Percentiles rank a stretch among this genome's conserved stretches.
Evolutionary conservation across 1,140 invertebrate genomes (phyloP).

Genomic region (Oedothorax gibbosus): DNA sequence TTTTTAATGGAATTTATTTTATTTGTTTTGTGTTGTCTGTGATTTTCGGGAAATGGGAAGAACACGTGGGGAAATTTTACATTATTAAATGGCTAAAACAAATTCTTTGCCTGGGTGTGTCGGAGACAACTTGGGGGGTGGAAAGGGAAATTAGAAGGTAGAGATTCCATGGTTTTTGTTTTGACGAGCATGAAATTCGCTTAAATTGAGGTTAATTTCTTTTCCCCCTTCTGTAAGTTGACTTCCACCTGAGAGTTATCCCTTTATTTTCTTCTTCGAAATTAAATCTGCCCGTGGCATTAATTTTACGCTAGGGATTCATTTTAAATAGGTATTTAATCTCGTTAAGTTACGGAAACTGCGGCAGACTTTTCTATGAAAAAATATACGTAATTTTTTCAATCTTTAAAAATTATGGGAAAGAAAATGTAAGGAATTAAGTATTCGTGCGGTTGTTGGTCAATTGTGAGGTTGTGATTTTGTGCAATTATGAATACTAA

Average conservation of each 20-base stretch:
- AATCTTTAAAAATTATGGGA: too few relatives aligned
- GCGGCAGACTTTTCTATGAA: not conserved
- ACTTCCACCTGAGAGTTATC: not conserved
- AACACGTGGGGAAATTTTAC: not conserved
- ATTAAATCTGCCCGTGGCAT: constrained; percentile 41
- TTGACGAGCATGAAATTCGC: constrained; percentile 53
- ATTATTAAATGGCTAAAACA: not conserved
- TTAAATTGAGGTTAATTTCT: constrained; percentile 44
- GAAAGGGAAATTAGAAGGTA: constrained; percentile 27
- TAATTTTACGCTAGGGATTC: constrained; percentile 43
- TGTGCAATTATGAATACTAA: too few relatives aligned
- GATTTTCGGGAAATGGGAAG: constrained; percentile 4
- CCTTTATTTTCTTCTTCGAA: constrained; percentile 15
- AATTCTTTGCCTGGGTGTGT: not conserved
- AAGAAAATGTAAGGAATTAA: too few relatives aligned
- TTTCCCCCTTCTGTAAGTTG: constrained; percentile 1
- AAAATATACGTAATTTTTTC: too few relatives aligned
- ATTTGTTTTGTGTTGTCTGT: constrained; percentile 2
- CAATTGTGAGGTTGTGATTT: too few relatives aligned
- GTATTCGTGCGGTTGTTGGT: too few relatives aligned
- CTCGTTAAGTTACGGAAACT: constrained; percentile 33
- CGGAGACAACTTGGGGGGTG: not conserved
- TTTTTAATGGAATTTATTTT: constrained; percentile 39
- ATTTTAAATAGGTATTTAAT: constrained; percentile 50
- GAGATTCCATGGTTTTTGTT: constrained; percentile 28